Conservation (phyloP, 2,797 vertebrate genomes). For the Danio albolineatus region DNA sequence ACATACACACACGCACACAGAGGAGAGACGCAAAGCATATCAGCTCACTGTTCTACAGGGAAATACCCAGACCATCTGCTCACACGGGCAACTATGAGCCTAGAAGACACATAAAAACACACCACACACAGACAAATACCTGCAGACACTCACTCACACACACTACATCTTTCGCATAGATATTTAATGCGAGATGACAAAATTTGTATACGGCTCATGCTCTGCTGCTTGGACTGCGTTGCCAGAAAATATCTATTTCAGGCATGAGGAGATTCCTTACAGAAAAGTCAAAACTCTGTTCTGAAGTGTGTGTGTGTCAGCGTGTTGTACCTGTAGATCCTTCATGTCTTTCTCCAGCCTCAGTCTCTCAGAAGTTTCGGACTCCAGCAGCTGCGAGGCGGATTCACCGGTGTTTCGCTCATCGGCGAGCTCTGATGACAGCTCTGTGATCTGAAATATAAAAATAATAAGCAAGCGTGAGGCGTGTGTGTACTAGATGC, state of each 20-base stretch:
- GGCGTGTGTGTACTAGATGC: background rate
- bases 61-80: conserved; percentile 58
- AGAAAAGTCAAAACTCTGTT: conserved; percentile 30
- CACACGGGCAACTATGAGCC: conserved; percentile 40
- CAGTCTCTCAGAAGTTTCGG: conserved; percentile 90
- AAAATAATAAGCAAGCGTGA: conserved; percentile 42
- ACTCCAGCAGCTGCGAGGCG: conserved; percentile 93
- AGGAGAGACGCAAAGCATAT: conserved; percentile 42
- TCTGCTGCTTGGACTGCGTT: conserved; percentile 8
- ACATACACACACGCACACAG: conserved; percentile 22
- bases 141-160: conserved; percentile 21
- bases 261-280: conserved; percentile 38
- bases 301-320: background rate
- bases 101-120: conserved; percentile 22
- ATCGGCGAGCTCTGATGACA: conserved; percentile 94
- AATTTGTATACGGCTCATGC: conserved; percentile 30
- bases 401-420: conserved; percentile 95
- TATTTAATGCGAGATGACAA: conserved; percentile 35
- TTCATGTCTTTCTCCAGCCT: conserved; percentile 94
- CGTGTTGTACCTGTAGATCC: conserved; percentile 88
- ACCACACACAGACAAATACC: conserved; percentile 24
- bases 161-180: background rate
- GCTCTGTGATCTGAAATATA: conserved; percentile 87
- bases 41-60: conserved; percentile 46
- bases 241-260: conserved; percentile 39